These are phyloP conservation scores for Sandelia bainsii DNA, from an alignment of 2,797 vertebrate genomes.

Conservation along the genomic window DNA sequence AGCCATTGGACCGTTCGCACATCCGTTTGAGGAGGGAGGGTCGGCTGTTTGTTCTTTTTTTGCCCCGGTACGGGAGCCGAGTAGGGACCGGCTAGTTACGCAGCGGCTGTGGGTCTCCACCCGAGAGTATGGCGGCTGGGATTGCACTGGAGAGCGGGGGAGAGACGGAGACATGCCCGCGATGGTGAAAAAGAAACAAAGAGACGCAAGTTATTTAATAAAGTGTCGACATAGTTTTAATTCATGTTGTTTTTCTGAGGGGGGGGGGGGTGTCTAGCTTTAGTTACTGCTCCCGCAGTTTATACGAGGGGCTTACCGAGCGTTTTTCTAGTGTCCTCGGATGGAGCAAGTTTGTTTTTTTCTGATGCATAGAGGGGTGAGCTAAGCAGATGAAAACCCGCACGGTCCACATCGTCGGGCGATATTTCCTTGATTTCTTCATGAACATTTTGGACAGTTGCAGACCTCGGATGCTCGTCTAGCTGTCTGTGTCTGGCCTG, in stretches of 20 bases:
- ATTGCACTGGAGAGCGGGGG: constrained; percentile 69
- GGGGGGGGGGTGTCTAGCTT: constrained; percentile 21
- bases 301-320: constrained; percentile 38
- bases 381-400: constrained; percentile 75
- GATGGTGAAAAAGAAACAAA: constrained; percentile 73
- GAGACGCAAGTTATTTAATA: constrained; percentile 51
- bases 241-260: constrained; percentile 22
- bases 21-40: constrained; percentile 69
- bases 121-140: constrained; percentile 86
- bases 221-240: constrained; percentile 19
- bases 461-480: constrained; percentile 58
- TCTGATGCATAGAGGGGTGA: constrained; percentile 71
- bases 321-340: constrained; percentile 68
- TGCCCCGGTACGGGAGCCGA: constrained; percentile 85
- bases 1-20: constrained; percentile 69
- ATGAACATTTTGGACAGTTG: constrained; percentile 55
- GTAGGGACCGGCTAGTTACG: constrained; percentile 77
- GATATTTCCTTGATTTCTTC: constrained; percentile 28
- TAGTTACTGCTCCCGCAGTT: constrained; percentile 35
- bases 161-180: constrained; percentile 65
- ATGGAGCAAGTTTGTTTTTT: constrained; percentile 82
- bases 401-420: constrained; percentile 58
- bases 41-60: background rate
- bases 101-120: constrained; percentile 84
- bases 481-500: constrained; percentile 73